Percentiles rank a stretch among this genome's conserved stretches.
Conservation (phyloP, 2,797 vertebrate species). For the Melopsittacus undulatus region DNA sequence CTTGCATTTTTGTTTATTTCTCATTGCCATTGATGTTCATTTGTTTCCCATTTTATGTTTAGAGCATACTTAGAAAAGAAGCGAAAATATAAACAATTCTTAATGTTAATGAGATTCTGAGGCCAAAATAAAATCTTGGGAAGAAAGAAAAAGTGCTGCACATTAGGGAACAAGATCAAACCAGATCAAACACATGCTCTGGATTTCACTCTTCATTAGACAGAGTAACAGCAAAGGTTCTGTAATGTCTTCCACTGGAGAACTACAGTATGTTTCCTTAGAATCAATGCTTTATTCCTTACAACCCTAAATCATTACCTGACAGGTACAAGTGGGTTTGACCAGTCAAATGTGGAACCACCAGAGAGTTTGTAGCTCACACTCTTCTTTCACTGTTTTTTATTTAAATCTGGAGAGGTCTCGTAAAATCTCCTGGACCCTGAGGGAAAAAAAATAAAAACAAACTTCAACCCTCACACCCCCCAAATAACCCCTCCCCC, state of each 20-base stretch:
- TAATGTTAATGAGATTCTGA: constrained; percentile 61
- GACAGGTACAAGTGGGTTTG: neutral
- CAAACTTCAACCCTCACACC: neutral
- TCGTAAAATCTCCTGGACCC: neutral
- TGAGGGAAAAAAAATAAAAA: neutral
- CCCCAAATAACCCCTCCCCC: neutral
- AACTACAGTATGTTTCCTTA: neutral
- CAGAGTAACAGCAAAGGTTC: neutral
- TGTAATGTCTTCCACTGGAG: neutral
- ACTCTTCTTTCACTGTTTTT: neutral
- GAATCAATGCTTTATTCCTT: neutral
- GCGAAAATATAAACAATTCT: constrained; percentile 43
- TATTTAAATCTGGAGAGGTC: neutral
- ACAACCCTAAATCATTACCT: neutral
- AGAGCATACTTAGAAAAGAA: constrained; percentile 21
- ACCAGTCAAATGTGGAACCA: neutral
- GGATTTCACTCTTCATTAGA: constrained; percentile 20
- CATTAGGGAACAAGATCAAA: constrained; percentile 29
- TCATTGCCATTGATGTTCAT: constrained; percentile 29
- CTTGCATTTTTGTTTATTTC: constrained; percentile 22
- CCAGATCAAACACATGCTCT: constrained; percentile 1
- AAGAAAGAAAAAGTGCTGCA: constrained; percentile 13
- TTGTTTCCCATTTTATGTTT: constrained; percentile 51
- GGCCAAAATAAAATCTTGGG: constrained; percentile 46
- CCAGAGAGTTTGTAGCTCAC: neutral